phyloP scores from a whole-genome alignment of 2,888 invertebrate species.

The Dugesia japonica region DNA sequence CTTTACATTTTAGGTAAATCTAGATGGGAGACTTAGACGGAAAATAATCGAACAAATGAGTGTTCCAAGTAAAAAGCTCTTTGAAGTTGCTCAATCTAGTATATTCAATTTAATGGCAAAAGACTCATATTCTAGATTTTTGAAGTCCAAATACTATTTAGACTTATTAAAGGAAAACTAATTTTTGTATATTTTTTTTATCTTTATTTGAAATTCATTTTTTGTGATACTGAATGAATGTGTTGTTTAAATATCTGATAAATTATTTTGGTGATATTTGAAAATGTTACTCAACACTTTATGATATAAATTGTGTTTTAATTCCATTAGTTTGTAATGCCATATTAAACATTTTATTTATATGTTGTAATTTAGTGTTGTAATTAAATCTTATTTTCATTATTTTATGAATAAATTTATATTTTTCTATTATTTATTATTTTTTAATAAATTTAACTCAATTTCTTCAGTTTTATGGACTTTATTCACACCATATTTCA shows the following conservation, averaged over 20 bases:
- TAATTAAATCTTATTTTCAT: no score
- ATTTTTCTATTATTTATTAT: constrained; percentile 4
- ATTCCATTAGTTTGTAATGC: no score
- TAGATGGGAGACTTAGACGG: not conserved
- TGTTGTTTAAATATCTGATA: no score
- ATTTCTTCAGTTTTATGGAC: not conserved
- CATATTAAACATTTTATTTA: no score
- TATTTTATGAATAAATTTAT: not conserved
- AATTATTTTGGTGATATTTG: no score
- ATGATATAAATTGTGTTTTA: no score
- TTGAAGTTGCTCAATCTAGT: not conserved
- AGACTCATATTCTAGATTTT: not conserved
- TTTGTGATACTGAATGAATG: no score
- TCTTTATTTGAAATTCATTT: no score
- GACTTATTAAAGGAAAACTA: not conserved
- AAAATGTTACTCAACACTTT: no score
- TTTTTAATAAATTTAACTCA: not conserved
- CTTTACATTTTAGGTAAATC: no score
- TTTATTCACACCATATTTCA: not conserved
- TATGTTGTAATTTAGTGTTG: no score
- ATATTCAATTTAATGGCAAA: constrained; percentile 2
- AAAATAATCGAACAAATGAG: not conserved
- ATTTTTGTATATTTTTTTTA: no score
- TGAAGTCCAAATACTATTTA: constrained; percentile 1
- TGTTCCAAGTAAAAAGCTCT: not conserved